These are phyloP conservation scores for Lophochroa leadbeateri DNA, from an alignment of 2,113 vertebrate genomes.

Conservation along the genomic window DNA sequence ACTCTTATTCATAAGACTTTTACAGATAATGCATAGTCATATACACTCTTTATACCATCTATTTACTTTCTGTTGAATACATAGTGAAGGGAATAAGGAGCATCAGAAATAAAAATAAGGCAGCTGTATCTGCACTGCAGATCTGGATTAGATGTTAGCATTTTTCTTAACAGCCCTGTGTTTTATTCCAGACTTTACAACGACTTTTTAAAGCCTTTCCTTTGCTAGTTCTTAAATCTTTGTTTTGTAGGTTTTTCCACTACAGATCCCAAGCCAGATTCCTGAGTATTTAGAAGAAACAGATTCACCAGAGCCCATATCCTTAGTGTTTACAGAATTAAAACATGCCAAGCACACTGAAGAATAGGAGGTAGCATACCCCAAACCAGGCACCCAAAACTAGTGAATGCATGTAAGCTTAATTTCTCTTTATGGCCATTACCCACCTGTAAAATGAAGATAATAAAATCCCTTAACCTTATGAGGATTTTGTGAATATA, in stretches of 20 bases:
- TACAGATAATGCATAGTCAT: neutral
- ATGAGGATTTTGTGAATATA: neutral
- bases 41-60: neutral
- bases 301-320: neutral
- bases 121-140: neutral
- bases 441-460: neutral
- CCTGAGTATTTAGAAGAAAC: neutral
- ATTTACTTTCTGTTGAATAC: neutral
- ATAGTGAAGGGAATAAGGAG: neutral
- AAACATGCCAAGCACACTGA: neutral
- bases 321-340: neutral
- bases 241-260: neutral
- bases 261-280: neutral
- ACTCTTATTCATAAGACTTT: neutral
- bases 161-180: neutral
- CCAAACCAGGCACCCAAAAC: neutral
- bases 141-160: neutral
- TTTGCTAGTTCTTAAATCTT: neutral
- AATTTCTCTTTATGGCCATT: neutral
- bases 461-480: slow-evolving; percentile 32
- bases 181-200: neutral
- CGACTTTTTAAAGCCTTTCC: neutral
- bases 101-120: neutral
- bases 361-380: neutral
- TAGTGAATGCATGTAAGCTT: neutral